Evolutionary conservation across 2,797 vertebrate species (phyloP).

Genomic region (Girardinus metallicus): DNA sequence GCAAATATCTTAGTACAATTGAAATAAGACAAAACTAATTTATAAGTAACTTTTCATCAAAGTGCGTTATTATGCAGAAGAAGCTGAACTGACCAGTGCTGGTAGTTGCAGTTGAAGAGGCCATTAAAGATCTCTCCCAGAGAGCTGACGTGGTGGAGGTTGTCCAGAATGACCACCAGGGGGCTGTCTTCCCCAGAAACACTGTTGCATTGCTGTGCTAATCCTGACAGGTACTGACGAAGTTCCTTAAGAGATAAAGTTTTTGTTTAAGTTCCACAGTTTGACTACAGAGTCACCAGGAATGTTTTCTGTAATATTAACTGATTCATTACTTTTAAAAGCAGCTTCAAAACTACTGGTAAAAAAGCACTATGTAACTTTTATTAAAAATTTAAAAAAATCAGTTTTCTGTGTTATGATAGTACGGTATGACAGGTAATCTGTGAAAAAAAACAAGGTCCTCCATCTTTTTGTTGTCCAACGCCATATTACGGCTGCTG

Average conservation of each 20-base stretch:
- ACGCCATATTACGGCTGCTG: too few species aligned
- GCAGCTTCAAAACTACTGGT: background rate
- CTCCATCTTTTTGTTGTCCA: too few species aligned
- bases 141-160: slow-evolving; percentile 94
- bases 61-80: background rate
- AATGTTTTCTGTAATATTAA: background rate
- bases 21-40: too few species aligned
- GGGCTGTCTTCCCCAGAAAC: slow-evolving; percentile 87
- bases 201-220: slow-evolving; percentile 93
- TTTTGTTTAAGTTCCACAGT: background rate
- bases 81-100: slow-evolving; percentile 84
- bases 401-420: too few species aligned
- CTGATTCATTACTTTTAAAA: too few species aligned
- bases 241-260: slow-evolving; percentile 82
- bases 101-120: slow-evolving; percentile 93
- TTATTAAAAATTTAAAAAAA: too few species aligned
- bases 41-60: too few species aligned
- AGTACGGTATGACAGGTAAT: too few species aligned
- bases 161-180: slow-evolving; percentile 95
- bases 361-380: too few species aligned
- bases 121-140: slow-evolving; percentile 97
- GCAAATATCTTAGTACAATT: too few species aligned
- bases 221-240: slow-evolving; percentile 91
- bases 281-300: background rate
- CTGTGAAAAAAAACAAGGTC: too few species aligned